Evolutionary conservation across 2,888 invertebrate species (phyloP).

Genomic region (Meteorus colon): DNA sequence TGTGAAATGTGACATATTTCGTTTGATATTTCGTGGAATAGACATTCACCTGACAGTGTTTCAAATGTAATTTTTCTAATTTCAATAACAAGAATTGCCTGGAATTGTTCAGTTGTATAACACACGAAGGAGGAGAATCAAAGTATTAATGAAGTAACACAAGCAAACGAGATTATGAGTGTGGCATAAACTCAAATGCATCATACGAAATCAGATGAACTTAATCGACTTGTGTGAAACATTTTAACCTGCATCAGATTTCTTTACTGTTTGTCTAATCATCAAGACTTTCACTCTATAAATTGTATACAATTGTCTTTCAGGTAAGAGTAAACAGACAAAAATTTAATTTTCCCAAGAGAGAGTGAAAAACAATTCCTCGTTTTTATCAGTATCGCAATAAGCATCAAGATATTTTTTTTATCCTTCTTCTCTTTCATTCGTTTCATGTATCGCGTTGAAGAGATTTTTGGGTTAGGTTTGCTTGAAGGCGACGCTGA

Average conservation of each 20-base stretch:
- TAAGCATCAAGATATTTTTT: background rate
- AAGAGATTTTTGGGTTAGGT: conserved; percentile 47
- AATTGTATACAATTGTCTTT: conserved; percentile 1
- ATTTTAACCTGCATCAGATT: conserved; percentile 38
- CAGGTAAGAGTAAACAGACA: background rate
- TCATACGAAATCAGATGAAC: conserved; percentile 14
- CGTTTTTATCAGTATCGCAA: background rate
- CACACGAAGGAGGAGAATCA: background rate
- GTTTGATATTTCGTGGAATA: conserved; percentile 7
- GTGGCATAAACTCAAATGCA: background rate
- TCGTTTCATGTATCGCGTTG: background rate
- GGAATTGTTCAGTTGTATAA: background rate
- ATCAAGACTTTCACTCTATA: conserved; percentile 39
- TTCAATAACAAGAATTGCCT: background rate
- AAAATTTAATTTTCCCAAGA: background rate
- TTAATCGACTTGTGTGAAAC: conserved; percentile 17
- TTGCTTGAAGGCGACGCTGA: conserved; percentile 48
- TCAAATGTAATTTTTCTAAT: background rate
- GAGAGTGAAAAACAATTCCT: background rate
- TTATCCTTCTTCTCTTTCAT: background rate
- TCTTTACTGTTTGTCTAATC: conserved; percentile 44
- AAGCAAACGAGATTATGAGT: conserved; percentile 27
- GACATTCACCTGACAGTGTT: conserved; percentile 15
- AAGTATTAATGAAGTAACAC: conserved; percentile 22
- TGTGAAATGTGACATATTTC: conserved; percentile 20